Percentiles rank a stretch among this genome's conserved stretches.
phyloP scores from a whole-genome alignment of 1,140 invertebrate genomes.

The Zaprionus camerounensis region DNA sequence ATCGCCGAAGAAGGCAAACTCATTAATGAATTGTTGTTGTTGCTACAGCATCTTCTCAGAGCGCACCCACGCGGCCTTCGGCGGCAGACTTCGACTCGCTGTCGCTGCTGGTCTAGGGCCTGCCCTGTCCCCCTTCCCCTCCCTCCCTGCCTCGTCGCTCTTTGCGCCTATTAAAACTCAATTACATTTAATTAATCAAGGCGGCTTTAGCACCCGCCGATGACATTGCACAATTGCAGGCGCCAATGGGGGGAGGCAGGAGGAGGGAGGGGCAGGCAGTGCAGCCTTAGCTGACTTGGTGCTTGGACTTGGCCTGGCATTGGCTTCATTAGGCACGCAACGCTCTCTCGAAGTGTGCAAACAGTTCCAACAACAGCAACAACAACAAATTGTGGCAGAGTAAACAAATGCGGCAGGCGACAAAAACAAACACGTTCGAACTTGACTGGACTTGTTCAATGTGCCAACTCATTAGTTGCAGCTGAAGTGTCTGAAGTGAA shows the following conservation, averaged over 20 bases:
- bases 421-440: constrained; percentile 19
- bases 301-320: constrained; percentile 46
- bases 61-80: constrained; percentile 71
- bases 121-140: background rate
- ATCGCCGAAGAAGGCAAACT: constrained; percentile 31
- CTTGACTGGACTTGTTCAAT: constrained; percentile 12
- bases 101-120: constrained; percentile 1
- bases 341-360: background rate
- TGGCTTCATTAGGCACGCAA: constrained; percentile 59
- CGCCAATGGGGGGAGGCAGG: constrained; percentile 24
- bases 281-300: no score
- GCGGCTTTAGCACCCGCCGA: constrained; percentile 24
- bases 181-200: constrained; percentile 81
- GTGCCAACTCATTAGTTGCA: constrained; percentile 40
- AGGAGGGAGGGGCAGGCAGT: background rate
- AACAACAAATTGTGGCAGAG: constrained; percentile 68
- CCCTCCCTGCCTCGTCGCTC: background rate
- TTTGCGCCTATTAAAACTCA: constrained; percentile 72
- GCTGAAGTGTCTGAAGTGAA: constrained; percentile 33
- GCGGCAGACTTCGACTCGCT: background rate
- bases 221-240: constrained; percentile 70
- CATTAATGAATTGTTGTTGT: constrained; percentile 54
- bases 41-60: constrained; percentile 31
- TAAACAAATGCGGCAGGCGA: constrained; percentile 34
- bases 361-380: constrained; percentile 22